Evolutionary conservation across 2,888 invertebrate species (phyloP), one percentile per base, ranked within the genome.

Genomic region (Melolontha melolontha): DNA sequence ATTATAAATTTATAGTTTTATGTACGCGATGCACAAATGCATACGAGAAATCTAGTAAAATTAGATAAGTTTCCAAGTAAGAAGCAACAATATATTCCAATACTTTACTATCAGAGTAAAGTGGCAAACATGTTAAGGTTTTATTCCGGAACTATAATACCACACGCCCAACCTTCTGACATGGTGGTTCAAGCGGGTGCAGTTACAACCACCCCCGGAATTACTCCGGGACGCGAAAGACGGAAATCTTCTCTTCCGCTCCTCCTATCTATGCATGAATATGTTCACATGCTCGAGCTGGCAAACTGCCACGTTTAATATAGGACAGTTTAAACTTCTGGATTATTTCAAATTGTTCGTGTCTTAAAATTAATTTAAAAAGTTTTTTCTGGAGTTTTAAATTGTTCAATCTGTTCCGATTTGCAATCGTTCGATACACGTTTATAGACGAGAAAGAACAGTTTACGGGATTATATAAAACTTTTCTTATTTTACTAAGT

Each of bases 321-420:
- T 55, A 41, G 55, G 40, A 40, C 55, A 55, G 55, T 41, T 55
- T 55, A 55, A 55, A 27, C 34, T 55, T 55, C 40, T 41, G 40
- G 55, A 55, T 55, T 55, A 55, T 55, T 41, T 55, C 41, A 40
- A 55, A 55, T 55, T 40, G 55, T 41, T 40, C 39, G 17, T 55
- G 55, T 55, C 40, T 40, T 11, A 39, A 40, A 39, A 55, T 41
- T 55, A 55, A 55, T 17, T 55, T 50, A 50, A 22, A 50, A 34
- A 34, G 34, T 34, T 34, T 34, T 17, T 55, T 40, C 55, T 7
- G 6, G 11, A 55, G 14, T 39, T 55, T 39, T 55, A 41, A 55
- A 17, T 17, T 17, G 14, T 17, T 11, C 22, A 50, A 50, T 17
- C 27, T 17, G 50, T 17, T 27, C 17, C 4, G 17, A 50, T 4